Evolutionary conservation across 2,113 vertebrate genomes (phyloP).

Genomic region (Phaethon lepturus): DNA sequence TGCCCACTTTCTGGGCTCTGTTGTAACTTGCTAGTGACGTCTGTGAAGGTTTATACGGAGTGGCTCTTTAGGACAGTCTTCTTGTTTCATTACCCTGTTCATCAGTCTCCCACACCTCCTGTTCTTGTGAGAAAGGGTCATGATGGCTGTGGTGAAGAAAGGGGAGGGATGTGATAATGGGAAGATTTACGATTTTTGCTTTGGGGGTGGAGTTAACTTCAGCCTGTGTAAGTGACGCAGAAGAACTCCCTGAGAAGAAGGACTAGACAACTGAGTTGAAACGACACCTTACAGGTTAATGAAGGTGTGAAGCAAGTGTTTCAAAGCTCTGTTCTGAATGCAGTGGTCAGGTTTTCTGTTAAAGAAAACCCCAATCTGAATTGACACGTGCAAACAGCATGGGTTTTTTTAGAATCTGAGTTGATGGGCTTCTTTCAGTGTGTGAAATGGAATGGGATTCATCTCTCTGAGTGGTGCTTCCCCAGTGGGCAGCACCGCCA

Average conservation of each 20-base stretch:
- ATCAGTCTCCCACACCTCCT: neutral
- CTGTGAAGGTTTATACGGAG: neutral
- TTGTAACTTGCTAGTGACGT: neutral
- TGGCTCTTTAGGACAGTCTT: neutral
- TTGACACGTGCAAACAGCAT: neutral
- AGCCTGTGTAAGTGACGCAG: neutral
- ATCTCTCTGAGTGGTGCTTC: neutral
- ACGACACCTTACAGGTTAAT: neutral
- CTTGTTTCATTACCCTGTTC: neutral
- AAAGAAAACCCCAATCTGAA: neutral
- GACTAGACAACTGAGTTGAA: neutral
- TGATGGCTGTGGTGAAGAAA: neutral
- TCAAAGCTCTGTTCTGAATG: neutral
- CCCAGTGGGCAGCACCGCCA: neutral
- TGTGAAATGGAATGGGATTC: neutral
- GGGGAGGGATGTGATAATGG: neutral
- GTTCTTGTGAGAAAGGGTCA: neutral
- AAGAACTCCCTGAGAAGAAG: neutral
- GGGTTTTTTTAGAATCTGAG: neutral
- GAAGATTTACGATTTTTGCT: neutral
- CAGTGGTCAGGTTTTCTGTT: neutral
- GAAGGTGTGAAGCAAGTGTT: neutral
- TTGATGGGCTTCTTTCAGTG: neutral
- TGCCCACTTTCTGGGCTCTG: neutral
- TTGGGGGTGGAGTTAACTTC: neutral